These are phyloP conservation scores for Eubucco bourcierii DNA, from an alignment of 2,113 vertebrate genomes.

Conservation along the genomic window DNA sequence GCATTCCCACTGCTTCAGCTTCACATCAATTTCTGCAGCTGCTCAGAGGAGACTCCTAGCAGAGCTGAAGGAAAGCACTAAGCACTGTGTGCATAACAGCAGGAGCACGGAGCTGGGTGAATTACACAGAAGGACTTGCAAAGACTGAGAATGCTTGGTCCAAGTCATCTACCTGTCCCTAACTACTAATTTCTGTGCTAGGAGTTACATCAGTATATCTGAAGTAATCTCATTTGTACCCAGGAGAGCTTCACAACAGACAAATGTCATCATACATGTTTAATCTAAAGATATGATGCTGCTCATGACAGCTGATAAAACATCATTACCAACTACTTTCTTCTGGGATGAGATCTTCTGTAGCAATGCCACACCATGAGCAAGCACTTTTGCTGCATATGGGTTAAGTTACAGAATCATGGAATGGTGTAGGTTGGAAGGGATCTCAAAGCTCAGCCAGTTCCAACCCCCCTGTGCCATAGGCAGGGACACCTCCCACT, in stretches of 20 bases:
- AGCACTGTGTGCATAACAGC: accelerated
- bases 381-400: background rate
- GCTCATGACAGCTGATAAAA: background rate
- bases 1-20: background rate
- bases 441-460: no score
- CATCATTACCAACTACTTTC: background rate
- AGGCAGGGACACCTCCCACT: no score
- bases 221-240: background rate
- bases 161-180: background rate
- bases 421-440: no score
- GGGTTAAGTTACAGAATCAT: background rate
- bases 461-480: no score
- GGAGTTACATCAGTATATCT: background rate
- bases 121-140: background rate
- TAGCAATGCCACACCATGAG: background rate
- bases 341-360: background rate
- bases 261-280: background rate
- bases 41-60: background rate
- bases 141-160: background rate
- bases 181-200: background rate
- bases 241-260: background rate
- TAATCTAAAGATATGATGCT: background rate
- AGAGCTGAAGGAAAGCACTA: background rate
- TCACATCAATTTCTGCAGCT: background rate
- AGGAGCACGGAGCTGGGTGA: background rate